Conservation (phyloP, 2,113 vertebrate genomes). For the Gymnobelideus leadbeateri region DNA sequence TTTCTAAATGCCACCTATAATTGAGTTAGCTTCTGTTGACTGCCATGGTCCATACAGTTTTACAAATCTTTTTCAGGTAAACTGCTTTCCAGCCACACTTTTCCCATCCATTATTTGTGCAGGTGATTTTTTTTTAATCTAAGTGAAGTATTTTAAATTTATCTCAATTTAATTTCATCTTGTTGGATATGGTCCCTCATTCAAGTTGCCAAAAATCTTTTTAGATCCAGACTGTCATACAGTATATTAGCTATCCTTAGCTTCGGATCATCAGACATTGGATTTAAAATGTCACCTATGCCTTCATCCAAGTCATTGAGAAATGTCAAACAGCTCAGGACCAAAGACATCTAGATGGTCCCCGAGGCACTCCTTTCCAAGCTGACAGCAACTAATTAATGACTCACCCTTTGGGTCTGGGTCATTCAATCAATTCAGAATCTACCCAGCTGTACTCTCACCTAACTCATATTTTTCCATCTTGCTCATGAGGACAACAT, state of each 20-base stretch:
- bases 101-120: not conserved
- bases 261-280: not conserved
- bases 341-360: not conserved
- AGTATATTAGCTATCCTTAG: not conserved
- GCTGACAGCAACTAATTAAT: not conserved
- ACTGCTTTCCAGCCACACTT: not conserved
- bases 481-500: not conserved
- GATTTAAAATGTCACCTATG: not conserved
- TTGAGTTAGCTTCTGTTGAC: not conserved
- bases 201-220: not conserved
- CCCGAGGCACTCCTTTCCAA: not conserved
- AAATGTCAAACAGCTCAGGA: not conserved
- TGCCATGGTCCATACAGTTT: not conserved
- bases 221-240: not conserved
- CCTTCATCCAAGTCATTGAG: not conserved
- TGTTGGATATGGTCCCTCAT: not conserved
- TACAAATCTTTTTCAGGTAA: not conserved
- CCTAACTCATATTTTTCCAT: not conserved
- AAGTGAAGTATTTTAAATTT: not conserved
- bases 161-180: not conserved
- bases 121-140: not conserved
- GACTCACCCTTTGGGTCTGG: not conserved
- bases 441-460: not conserved
- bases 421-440: not conserved
- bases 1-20: not conserved